Percentiles rank a stretch among this genome's conserved stretches.
Conservation (phyloP, 2,888 invertebrate species). For the Harpagoxenus sublaevis region DNA sequence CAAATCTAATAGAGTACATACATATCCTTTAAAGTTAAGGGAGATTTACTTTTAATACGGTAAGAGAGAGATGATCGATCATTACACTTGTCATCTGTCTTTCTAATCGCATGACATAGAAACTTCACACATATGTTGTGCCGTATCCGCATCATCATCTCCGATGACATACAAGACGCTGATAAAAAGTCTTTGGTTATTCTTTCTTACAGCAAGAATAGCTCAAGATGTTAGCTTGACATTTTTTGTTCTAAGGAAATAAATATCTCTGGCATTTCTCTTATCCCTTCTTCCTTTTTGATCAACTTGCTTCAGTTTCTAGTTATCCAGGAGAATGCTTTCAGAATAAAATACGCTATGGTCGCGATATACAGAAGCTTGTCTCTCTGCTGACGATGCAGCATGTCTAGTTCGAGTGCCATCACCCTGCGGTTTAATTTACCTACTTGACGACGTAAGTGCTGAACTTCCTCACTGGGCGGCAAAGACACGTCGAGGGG, state of each 20-base stretch:
- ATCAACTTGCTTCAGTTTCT: constrained; percentile 86
- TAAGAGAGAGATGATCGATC: not conserved
- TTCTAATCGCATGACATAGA: constrained; percentile 1
- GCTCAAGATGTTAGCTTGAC: constrained; percentile 66
- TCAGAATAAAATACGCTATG: constrained; percentile 94
- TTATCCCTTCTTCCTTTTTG: not conserved
- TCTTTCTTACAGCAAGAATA: constrained; percentile 63
- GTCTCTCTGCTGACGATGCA: constrained; percentile 94
- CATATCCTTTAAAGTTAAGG: not conserved
- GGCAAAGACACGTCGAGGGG: constrained; percentile 82
- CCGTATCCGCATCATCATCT: not conserved
- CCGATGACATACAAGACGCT: not conserved
- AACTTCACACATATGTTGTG: constrained; percentile 10
- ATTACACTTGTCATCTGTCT: not conserved
- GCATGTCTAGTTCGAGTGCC: constrained; percentile 94
- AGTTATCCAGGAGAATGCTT: constrained; percentile 94
- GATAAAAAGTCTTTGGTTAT: constrained; percentile 74
- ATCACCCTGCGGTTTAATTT: constrained; percentile 95
- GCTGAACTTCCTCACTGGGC: constrained; percentile 92
- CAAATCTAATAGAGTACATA: constrained; percentile 34
- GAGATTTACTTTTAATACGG: constrained; percentile 3
- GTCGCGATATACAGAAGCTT: constrained; percentile 94
- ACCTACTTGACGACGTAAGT: constrained; percentile 94
- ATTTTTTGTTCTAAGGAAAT: constrained; percentile 58
- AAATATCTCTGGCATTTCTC: not conserved